These are phyloP conservation scores for Petrocephalus schoutedeni DNA, from an alignment of 2,797 vertebrate species.

Conservation along the genomic window DNA sequence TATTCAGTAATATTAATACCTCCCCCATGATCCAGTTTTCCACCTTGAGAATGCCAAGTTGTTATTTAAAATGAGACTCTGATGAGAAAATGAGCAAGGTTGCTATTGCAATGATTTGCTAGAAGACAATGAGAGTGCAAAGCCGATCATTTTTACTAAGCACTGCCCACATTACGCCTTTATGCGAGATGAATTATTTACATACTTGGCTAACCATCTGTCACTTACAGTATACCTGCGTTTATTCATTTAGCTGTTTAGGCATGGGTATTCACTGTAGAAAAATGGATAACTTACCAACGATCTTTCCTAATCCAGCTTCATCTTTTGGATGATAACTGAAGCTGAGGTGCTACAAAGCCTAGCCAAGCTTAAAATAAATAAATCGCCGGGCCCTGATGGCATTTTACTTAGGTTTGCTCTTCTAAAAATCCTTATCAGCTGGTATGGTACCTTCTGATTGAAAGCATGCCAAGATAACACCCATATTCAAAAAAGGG, in stretches of 20 bases:
- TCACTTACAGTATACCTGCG: not conserved
- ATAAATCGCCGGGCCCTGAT: no score
- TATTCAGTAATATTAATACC: not conserved
- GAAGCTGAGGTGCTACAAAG: no score
- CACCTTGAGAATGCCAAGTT: not conserved
- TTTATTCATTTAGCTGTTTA: not conserved
- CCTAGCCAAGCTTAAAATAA: no score
- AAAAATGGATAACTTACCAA: no score
- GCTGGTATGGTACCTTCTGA: no score
- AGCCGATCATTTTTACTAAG: not conserved
- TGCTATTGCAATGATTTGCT: not conserved
- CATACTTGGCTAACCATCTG: not conserved
- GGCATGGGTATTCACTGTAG: not conserved
- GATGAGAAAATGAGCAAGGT: not conserved
- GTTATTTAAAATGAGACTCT: not conserved
- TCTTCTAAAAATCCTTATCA: no score
- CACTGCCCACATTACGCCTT: not conserved
- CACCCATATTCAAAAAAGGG: no score
- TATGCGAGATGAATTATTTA: not conserved
- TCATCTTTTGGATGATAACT: no score
- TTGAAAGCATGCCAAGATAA: no score
- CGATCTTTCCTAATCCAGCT: no score
- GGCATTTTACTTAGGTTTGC: no score
- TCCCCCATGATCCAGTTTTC: not conserved
- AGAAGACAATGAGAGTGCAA: not conserved